phyloP scores from a whole-genome alignment of 1,140 invertebrate genomes.

The Ips typographus region DNA sequence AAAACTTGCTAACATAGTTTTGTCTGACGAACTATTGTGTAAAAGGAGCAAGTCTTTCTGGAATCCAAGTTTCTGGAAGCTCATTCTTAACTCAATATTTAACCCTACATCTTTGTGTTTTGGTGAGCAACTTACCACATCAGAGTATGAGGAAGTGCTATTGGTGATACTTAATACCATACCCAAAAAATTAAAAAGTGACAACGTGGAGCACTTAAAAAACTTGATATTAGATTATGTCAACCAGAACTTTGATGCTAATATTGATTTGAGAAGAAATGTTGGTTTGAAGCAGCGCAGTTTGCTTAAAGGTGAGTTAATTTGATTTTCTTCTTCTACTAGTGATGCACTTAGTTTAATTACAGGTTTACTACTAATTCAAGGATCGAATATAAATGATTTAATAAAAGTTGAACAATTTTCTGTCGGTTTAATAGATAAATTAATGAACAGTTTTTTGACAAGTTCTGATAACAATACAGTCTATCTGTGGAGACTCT shows the following conservation, averaged over 20 bases:
- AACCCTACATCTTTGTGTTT: conserved; percentile 30
- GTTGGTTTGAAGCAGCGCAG: conserved; percentile 35
- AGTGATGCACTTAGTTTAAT: not conserved
- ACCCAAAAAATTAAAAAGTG: conserved; percentile 26
- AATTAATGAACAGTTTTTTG: conserved; percentile 16
- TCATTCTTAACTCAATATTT: conserved; percentile 35
- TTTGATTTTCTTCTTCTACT: not conserved
- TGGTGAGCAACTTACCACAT: conserved; percentile 16
- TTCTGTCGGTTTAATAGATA: conserved; percentile 24
- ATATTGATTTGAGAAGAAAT: conserved; percentile 37
- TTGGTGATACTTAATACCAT: conserved; percentile 30
- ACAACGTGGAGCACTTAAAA: conserved; percentile 18
- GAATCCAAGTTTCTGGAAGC: conserved; percentile 30
- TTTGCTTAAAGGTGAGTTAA: conserved; percentile 30
- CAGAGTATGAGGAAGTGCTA: conserved; percentile 20
- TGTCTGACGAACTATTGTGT: conserved; percentile 14
- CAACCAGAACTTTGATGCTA: conserved; percentile 15
- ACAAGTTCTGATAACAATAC: conserved; percentile 1
- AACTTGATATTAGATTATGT: conserved; percentile 22
- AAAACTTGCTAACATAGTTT: conserved; percentile 24
- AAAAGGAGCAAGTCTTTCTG: conserved; percentile 13
- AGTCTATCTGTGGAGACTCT: conserved; percentile 29
- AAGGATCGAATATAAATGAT: conserved; percentile 4
- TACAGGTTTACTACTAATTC: conserved; percentile 23
- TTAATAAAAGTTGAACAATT: conserved; percentile 11